Evolutionary conservation across 2,888 invertebrate genomes (phyloP).

Genomic region (Busseola fusca): DNA sequence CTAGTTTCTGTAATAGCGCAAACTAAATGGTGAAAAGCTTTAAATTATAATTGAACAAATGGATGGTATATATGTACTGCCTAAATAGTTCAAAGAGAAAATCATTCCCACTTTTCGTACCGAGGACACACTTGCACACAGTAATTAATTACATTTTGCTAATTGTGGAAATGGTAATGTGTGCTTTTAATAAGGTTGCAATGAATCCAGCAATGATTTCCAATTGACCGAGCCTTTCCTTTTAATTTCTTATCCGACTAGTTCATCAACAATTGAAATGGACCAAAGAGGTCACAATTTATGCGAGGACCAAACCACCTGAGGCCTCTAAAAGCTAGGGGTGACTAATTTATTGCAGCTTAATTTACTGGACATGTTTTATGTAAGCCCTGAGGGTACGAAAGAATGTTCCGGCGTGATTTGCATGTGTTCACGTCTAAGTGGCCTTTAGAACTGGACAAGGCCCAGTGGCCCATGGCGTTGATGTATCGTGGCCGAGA

Average conservation of each 20-base stretch:
- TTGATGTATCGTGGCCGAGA: slow-evolving; percentile 55
- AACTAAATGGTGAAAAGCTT: slow-evolving; percentile 22
- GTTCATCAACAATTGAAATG: slow-evolving; percentile 78
- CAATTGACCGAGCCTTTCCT: slow-evolving; percentile 25
- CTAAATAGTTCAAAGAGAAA: slow-evolving; percentile 28
- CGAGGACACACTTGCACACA: background rate
- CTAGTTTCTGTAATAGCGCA: background rate
- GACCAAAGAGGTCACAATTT: slow-evolving; percentile 73
- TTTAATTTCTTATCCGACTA: slow-evolving; percentile 57
- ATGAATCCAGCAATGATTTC: slow-evolving; percentile 11
- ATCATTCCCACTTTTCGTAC: slow-evolving; percentile 16
- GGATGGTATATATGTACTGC: background rate
- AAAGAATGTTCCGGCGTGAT: slow-evolving; percentile 83
- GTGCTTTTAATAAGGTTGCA: slow-evolving; percentile 3
- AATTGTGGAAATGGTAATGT: background rate
- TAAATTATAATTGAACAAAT: slow-evolving; percentile 17
- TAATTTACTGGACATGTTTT: slow-evolving; percentile 80
- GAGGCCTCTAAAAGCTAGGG: slow-evolving; percentile 69
- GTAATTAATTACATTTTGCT: slow-evolving; percentile 4
- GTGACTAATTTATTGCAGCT: slow-evolving; percentile 80
- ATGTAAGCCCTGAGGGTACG: slow-evolving; percentile 68
- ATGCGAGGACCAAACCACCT: slow-evolving; percentile 74
- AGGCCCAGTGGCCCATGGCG: slow-evolving; percentile 56
- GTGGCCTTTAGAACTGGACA: slow-evolving; percentile 66
- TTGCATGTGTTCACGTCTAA: slow-evolving; percentile 80